Evolutionary conservation across 2,113 vertebrate species (phyloP).

Genomic region (Hippocampus abdominalis): DNA sequence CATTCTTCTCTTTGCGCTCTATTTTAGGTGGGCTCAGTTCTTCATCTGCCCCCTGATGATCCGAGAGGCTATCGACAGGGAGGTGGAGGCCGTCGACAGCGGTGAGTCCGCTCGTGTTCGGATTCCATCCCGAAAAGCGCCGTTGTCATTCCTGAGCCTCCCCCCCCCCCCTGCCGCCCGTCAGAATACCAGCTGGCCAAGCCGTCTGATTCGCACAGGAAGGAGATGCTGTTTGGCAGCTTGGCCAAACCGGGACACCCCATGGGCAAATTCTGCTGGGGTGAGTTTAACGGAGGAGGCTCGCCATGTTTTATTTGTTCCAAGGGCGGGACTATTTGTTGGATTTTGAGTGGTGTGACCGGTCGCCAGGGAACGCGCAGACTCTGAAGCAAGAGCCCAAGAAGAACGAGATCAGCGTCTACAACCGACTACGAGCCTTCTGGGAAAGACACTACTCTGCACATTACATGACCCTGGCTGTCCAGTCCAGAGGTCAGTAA

Average conservation of each 20-base stretch:
- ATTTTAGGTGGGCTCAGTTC: conserved; percentile 92
- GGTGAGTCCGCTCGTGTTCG: conserved; percentile 72
- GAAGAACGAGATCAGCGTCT: conserved; percentile 87
- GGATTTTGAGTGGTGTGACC: conserved; percentile 21
- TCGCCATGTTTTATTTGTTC: neutral
- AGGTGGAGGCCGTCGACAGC: conserved; percentile 97
- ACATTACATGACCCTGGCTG: conserved; percentile 94
- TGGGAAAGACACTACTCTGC: conserved; percentile 93
- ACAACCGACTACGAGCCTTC: conserved; percentile 85
- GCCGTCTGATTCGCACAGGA: conserved; percentile 93
- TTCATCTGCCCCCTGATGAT: conserved; percentile 97
- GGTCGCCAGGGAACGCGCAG: conserved; percentile 83
- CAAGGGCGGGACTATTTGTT: neutral
- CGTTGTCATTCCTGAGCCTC: conserved; percentile 3
- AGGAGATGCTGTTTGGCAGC: conserved; percentile 96
- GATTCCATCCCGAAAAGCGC: neutral
- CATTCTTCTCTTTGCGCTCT: conserved; percentile 4
- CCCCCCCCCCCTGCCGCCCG: conserved; percentile 22
- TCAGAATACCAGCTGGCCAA: conserved; percentile 93
- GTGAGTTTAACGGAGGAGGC: conserved; percentile 66
- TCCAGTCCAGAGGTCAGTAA: conserved; percentile 90
- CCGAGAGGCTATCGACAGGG: conserved; percentile 90
- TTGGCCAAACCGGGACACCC: conserved; percentile 91
- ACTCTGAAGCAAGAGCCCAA: conserved; percentile 90
- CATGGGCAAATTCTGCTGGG: conserved; percentile 98